A percentile compares a stretch with the other conserved stretches of the same genome.
These are phyloP conservation scores for Lepidurus apus DNA, from an alignment of 1,140 invertebrate genomes.

Conservation along the genomic window DNA sequence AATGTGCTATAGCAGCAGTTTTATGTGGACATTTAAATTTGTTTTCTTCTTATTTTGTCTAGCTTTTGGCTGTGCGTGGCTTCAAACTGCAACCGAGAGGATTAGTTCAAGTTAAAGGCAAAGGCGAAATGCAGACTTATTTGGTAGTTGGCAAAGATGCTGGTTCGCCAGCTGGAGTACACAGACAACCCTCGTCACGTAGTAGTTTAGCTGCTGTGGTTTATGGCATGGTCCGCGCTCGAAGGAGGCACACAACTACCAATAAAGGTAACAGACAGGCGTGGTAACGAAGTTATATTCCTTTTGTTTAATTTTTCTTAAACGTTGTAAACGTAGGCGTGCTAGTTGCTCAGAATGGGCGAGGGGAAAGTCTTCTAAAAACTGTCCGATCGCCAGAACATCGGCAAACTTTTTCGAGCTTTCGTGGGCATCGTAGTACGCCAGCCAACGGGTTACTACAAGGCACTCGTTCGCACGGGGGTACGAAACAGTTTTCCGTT, in stretches of 20 bases:
- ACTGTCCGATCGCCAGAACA: background rate
- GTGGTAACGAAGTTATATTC: background rate
- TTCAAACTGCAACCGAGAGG: conserved; percentile 72
- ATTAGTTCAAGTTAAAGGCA: conserved; percentile 83
- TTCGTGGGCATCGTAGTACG: background rate
- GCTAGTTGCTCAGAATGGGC: background rate
- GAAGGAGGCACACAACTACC: conserved; percentile 45
- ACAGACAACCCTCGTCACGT: conserved; percentile 58
- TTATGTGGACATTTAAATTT: background rate
- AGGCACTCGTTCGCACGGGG: background rate
- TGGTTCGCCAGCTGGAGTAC: conserved; percentile 49
- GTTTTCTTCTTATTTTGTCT: conserved; percentile 39
- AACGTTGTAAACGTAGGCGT: background rate
- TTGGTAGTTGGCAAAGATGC: conserved; percentile 66
- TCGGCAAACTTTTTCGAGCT: background rate
- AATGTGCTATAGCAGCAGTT: background rate
- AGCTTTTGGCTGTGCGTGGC: conserved; percentile 64
- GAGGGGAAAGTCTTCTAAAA: background rate
- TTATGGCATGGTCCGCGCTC: conserved; percentile 75
- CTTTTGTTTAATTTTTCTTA: background rate
- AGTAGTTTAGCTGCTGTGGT: conserved; percentile 78
- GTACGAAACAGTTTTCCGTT: background rate
- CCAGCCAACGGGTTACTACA: background rate
- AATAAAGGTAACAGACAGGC: conserved; percentile 36
- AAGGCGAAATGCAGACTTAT: conserved; percentile 91